Conservation (phyloP, 2,797 vertebrate species). For the Xerus rutilus region DNA sequence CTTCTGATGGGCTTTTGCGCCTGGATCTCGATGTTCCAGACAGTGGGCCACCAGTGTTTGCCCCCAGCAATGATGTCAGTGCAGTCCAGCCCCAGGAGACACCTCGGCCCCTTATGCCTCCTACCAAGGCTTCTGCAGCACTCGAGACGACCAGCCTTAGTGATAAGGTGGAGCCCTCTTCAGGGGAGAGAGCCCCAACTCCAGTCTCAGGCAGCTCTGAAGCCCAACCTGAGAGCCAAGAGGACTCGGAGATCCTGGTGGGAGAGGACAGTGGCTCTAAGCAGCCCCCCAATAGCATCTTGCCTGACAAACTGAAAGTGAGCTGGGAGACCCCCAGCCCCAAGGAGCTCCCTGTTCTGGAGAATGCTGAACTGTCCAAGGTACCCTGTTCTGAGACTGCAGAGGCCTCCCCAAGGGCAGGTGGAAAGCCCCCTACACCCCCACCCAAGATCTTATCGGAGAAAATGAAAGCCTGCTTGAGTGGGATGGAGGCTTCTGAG, state of each 20-base stretch:
- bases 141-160: constrained; percentile 78
- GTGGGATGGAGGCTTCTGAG: background rate
- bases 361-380: constrained; percentile 81
- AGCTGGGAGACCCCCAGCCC: constrained; percentile 89
- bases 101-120: constrained; percentile 87
- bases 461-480: constrained; percentile 78
- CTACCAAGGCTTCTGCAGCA: constrained; percentile 86
- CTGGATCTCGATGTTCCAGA: constrained; percentile 93
- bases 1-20: constrained; percentile 93
- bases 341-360: constrained; percentile 71
- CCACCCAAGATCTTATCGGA: constrained; percentile 85
- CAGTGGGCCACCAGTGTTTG: constrained; percentile 86
- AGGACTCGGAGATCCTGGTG: constrained; percentile 65
- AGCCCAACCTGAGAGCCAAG: constrained; percentile 65
- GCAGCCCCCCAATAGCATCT: constrained; percentile 80
- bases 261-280: constrained; percentile 79
- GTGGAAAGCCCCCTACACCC: constrained; percentile 80
- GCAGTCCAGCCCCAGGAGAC: constrained; percentile 82
- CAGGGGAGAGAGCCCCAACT: constrained; percentile 72
- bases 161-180: constrained; percentile 66
- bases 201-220: constrained; percentile 74
- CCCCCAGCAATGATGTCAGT: constrained; percentile 76
- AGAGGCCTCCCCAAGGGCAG: constrained; percentile 80
- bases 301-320: constrained; percentile 88
- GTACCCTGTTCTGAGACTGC: constrained; percentile 85